A percentile compares a stretch with the other conserved stretches of the same genome.
Conservation (phyloP, 2,113 vertebrate genomes). For the Alouatta palliata region DNA sequence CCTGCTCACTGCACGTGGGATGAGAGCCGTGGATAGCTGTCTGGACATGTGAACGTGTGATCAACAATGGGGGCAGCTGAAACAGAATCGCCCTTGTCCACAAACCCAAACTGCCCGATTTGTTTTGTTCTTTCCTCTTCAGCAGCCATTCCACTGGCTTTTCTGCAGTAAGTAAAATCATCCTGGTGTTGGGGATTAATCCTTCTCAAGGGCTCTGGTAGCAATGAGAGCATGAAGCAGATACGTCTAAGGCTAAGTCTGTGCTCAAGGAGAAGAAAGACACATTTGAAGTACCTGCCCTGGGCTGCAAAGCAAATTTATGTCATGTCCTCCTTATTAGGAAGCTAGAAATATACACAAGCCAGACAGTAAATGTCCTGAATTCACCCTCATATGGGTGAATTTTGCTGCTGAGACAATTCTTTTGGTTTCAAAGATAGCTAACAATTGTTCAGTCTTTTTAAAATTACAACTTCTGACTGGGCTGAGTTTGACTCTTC, state of each 20-base stretch:
- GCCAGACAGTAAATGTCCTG: background rate
- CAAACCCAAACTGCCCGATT: rapidly evolving
- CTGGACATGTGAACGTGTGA: background rate
- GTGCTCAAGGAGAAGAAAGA: constrained; percentile 20
- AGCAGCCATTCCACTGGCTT: background rate
- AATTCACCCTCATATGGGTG: background rate
- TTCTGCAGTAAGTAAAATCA: background rate
- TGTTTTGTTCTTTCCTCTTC: background rate
- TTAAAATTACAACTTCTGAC: background rate
- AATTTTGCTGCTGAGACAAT: background rate
- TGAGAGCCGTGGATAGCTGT: background rate
- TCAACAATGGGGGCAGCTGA: rapidly evolving
- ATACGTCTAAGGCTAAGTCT: background rate
- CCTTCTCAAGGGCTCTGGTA: background rate
- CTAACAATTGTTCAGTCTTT: background rate
- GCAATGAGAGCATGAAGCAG: background rate
- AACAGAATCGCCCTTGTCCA: background rate
- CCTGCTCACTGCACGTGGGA: background rate
- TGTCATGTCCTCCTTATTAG: background rate
- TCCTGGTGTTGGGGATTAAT: background rate
- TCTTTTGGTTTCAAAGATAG: background rate
- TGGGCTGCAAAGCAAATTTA: background rate
- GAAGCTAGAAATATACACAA: background rate
- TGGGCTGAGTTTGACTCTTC: background rate
- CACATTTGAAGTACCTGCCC: background rate